Percentiles rank a stretch among this genome's conserved stretches.
These are phyloP conservation scores for Ariolimax columbianus DNA, from an alignment of 2,888 invertebrate genomes.

Conservation along the genomic window DNA sequence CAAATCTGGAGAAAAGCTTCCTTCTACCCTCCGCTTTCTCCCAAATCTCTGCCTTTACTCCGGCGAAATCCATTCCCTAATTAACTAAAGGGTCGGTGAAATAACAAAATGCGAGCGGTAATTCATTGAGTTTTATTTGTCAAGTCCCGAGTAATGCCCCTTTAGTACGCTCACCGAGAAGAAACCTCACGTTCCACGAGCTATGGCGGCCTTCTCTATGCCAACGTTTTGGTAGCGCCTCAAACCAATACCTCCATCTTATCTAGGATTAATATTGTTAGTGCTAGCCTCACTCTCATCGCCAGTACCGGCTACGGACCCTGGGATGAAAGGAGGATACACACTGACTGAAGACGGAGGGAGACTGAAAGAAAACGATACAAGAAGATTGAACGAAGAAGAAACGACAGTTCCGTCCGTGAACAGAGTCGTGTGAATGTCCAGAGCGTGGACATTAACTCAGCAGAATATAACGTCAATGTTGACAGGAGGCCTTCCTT, in stretches of 20 bases:
- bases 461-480: not conserved
- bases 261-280: slow-evolving; percentile 18
- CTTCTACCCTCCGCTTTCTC: slow-evolving; percentile 12
- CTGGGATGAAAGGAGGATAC: not conserved
- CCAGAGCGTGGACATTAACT: not conserved
- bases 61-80: slow-evolving; percentile 35
- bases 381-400: not conserved
- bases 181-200: slow-evolving; percentile 41
- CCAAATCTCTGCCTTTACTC: not conserved
- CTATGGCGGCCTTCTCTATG: not conserved
- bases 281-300: not conserved
- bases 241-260: not conserved
- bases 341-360: not conserved
- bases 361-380: not conserved
- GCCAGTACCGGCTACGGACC: not conserved
- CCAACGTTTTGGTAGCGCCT: slow-evolving; percentile 5
- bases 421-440: not conserved
- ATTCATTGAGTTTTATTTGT: slow-evolving; percentile 51
- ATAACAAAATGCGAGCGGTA: slow-evolving; percentile 41
- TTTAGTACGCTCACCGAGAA: slow-evolving; percentile 10
- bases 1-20: slow-evolving; percentile 38
- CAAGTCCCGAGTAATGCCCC: slow-evolving; percentile 38
- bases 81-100: slow-evolving; percentile 44
- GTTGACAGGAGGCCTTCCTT: not conserved
- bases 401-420: not conserved